A percentile compares a stretch with the other conserved stretches of the same genome.
Conservation (phyloP, 2,113 vertebrate genomes). For the Gracilinanus agilis region DNA sequence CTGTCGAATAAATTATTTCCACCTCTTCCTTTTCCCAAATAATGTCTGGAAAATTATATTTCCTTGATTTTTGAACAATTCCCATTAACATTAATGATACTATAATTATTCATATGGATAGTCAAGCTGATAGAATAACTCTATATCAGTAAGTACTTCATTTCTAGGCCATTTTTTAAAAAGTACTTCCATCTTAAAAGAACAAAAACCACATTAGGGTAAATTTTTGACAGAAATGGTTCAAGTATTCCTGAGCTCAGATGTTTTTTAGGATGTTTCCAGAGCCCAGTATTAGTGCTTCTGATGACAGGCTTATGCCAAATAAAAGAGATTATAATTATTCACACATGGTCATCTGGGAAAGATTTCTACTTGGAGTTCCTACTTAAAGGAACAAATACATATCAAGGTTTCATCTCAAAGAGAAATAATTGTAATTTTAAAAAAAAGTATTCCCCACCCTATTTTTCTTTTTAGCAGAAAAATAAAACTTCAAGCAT, state of each 20-base stretch:
- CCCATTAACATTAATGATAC: background rate
- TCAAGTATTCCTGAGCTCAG: slow-evolving; percentile 31
- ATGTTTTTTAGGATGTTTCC: slow-evolving; percentile 38
- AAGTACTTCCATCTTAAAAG: slow-evolving; percentile 36
- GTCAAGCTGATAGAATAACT: slow-evolving; percentile 9
- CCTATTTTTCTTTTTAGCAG: background rate
- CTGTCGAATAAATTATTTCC: background rate
- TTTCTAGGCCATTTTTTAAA: slow-evolving; percentile 3
- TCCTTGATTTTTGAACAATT: slow-evolving; percentile 15
- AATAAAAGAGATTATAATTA: slow-evolving; percentile 59
- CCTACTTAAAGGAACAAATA: slow-evolving; percentile 46
- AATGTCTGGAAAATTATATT: slow-evolving; percentile 17
- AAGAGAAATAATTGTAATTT: slow-evolving; percentile 7
- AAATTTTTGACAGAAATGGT: slow-evolving; percentile 6
- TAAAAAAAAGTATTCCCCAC: background rate
- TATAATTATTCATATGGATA: slow-evolving; percentile 21
- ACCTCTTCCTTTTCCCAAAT: slow-evolving; percentile 13
- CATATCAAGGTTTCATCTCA: slow-evolving; percentile 4
- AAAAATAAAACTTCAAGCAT: slow-evolving; percentile 47
- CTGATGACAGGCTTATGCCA: slow-evolving; percentile 45
- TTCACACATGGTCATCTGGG: slow-evolving; percentile 55
- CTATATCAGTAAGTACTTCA: slow-evolving; percentile 14
- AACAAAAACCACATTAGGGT: slow-evolving; percentile 12
- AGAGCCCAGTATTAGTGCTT: slow-evolving; percentile 27
- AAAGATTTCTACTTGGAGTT: slow-evolving; percentile 47